phyloP scores from a whole-genome alignment of 2,797 vertebrate genomes.

The Chromis chromis region DNA sequence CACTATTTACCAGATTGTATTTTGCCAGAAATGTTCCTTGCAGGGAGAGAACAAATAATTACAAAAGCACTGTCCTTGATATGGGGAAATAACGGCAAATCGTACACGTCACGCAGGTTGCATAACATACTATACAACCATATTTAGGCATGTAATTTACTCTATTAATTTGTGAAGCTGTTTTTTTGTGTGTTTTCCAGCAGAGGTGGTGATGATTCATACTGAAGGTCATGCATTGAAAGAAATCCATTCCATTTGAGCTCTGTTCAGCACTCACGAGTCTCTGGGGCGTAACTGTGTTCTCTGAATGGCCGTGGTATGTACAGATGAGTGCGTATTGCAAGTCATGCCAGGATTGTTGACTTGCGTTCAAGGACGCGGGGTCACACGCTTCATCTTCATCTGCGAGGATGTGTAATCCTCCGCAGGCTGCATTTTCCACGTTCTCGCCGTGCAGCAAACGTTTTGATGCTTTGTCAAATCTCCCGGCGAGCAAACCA shows the following conservation, averaged over 20 bases:
- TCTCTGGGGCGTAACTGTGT: not conserved
- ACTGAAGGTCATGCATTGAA: constrained; percentile 8
- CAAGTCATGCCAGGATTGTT: constrained; percentile 15
- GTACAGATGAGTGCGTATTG: not conserved
- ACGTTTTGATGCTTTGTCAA: constrained; percentile 10
- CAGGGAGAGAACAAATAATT: not conserved
- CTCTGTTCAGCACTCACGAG: not conserved
- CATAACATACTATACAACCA: constrained; percentile 27
- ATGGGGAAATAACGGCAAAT: not conserved
- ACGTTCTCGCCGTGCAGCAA: not conserved
- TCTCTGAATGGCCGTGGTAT: constrained; percentile 3
- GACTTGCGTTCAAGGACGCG: constrained; percentile 27
- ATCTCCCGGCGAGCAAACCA: not conserved
- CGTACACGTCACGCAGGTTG: constrained; percentile 11
- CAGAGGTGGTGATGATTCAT: not conserved
- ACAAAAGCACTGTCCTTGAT: not conserved
- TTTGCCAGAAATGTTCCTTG: not conserved
- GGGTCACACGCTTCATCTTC: constrained; percentile 8
- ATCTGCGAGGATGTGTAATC: constrained; percentile 4
- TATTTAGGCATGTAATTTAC: not conserved
- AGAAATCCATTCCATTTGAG: constrained; percentile 10
- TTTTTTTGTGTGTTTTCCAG: not conserved
- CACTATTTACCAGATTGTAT: not conserved
- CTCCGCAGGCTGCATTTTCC: not conserved
- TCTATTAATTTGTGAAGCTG: not conserved